Conservation (phyloP, 1,140 invertebrate genomes). For the Lasaia peninsularis region DNA sequence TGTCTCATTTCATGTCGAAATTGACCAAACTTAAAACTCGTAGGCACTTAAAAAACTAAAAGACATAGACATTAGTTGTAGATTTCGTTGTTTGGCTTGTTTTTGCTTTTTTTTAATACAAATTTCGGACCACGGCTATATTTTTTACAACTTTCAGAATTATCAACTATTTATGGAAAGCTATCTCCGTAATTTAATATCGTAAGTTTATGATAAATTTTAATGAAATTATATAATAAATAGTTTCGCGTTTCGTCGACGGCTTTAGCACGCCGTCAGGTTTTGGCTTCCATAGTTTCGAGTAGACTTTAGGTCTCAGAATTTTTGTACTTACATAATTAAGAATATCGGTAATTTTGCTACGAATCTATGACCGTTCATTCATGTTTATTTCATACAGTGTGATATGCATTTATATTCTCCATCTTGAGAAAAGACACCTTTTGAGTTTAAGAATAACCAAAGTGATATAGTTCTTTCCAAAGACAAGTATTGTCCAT, state of each 20-base stretch:
- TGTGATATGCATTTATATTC: conserved; percentile 43
- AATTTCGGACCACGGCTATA: conserved; percentile 63
- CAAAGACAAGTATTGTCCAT: conserved; percentile 30
- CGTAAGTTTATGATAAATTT: conserved; percentile 46
- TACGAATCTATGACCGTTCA: conserved; percentile 16
- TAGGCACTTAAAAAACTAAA: not conserved
- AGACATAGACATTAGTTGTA: conserved; percentile 9
- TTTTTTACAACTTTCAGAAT: conserved; percentile 47
- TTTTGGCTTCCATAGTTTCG: conserved; percentile 72
- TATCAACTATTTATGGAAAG: conserved; percentile 46
- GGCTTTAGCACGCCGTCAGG: conserved; percentile 40
- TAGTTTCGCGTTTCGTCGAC: conserved; percentile 47
- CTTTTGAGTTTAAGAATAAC: conserved; percentile 21
- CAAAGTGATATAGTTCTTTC: conserved; percentile 29
- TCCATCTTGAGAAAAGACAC: conserved; percentile 23
- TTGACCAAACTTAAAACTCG: not conserved
- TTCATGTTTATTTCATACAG: conserved; percentile 28
- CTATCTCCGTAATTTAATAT: conserved; percentile 61
- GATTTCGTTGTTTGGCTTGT: not conserved
- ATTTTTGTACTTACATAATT: conserved; percentile 62
- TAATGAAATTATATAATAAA: conserved; percentile 36
- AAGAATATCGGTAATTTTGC: conserved; percentile 31
- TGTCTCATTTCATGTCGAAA: not conserved
- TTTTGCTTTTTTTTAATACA: conserved; percentile 23
- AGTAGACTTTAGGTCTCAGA: conserved; percentile 45